A percentile compares a stretch with the other conserved stretches of the same genome.
phyloP scores from a whole-genome alignment of 2,888 invertebrate species.

The Phyllotreta striolata region DNA sequence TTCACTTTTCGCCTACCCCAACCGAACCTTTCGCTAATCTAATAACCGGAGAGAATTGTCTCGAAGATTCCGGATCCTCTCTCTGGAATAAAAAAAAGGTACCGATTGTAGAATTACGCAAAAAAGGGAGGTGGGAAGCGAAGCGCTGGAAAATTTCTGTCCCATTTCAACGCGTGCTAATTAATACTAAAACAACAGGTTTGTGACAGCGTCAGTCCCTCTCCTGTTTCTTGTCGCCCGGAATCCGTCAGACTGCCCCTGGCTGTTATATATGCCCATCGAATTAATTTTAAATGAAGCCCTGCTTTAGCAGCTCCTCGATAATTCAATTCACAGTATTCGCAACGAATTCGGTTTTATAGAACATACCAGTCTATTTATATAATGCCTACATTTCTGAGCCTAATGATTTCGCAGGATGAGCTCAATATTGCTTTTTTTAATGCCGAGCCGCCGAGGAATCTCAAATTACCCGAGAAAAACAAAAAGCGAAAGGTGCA shows the following conservation, averaged over 20 bases:
- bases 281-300: constrained; percentile 1
- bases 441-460: constrained; percentile 24
- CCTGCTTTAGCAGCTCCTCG: no score
- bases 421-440: constrained; percentile 22
- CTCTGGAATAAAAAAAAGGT: constrained; percentile 9
- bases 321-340: no score
- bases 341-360: no score
- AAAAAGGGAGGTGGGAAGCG: constrained; percentile 17
- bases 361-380: no score
- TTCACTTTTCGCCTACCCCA: no score
- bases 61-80: constrained; percentile 1
- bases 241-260: not conserved
- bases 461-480: constrained; percentile 24
- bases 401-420: constrained; percentile 18
- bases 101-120: constrained; percentile 16
- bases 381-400: not conserved
- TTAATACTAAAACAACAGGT: constrained; percentile 31
- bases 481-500: constrained; percentile 25
- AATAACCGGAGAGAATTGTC: constrained; percentile 10
- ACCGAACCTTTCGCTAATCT: constrained; percentile 4
- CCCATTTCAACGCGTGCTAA: constrained; percentile 24
- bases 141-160: constrained; percentile 22
- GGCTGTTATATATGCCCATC: constrained; percentile 11
- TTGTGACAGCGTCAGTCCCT: constrained; percentile 23
- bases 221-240: constrained; percentile 6